Conservation (phyloP, 1,140 invertebrate genomes). For the Helicorthomorpha holstii region DNA sequence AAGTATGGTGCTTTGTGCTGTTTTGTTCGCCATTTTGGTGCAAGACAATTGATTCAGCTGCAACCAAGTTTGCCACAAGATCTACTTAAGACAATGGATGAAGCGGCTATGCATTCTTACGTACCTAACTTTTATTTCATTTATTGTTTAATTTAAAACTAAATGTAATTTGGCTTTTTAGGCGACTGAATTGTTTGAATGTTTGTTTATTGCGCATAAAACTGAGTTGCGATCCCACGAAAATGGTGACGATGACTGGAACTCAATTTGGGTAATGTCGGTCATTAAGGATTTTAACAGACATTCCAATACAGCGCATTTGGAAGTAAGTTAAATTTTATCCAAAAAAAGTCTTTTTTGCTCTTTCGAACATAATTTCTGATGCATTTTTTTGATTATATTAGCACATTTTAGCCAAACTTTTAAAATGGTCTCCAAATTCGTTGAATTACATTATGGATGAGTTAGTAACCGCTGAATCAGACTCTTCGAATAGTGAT, state of each 20-base stretch:
- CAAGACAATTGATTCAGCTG: slow-evolving; percentile 14
- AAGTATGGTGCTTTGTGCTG: slow-evolving; percentile 21
- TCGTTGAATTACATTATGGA: slow-evolving; percentile 4
- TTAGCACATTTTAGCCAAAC: slow-evolving; percentile 10
- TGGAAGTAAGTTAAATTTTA: slow-evolving; percentile 1
- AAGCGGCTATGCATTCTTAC: slow-evolving; percentile 20
- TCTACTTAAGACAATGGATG: slow-evolving; percentile 19
- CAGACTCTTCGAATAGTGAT: background rate
- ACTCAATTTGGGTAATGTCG: slow-evolving; percentile 18
- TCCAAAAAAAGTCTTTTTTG: slow-evolving; percentile 11
- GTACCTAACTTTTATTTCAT: slow-evolving; percentile 15
- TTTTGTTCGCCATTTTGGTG: slow-evolving; percentile 16
- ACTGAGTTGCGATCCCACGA: slow-evolving; percentile 6
- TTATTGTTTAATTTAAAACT: too few species aligned
- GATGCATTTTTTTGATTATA: background rate
- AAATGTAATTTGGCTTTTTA: too few species aligned
- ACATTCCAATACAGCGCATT: background rate
- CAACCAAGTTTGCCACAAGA: slow-evolving; percentile 15
- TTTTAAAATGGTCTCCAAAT: slow-evolving; percentile 8
- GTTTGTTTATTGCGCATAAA: slow-evolving; percentile 12
- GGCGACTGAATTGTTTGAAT: slow-evolving; percentile 21
- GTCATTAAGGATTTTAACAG: slow-evolving; percentile 12
- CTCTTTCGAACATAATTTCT: background rate
- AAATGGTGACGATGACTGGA: slow-evolving; percentile 9
- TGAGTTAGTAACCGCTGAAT: background rate